Evolutionary conservation across 2,113 vertebrate species (phyloP).

Genomic region (Dendropsophus ebraccatus): DNA sequence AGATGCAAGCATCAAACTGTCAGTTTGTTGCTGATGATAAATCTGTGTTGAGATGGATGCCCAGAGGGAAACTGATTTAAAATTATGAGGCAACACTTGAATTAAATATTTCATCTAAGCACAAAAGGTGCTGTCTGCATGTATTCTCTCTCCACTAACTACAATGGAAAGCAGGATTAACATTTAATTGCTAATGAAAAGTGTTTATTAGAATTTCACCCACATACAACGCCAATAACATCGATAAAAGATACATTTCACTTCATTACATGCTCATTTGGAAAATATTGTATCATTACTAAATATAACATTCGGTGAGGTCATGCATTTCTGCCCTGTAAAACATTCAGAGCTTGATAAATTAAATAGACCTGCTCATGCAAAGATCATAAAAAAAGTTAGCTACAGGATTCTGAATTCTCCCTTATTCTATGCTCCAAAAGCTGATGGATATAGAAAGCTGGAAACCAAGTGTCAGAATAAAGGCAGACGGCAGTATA

Average conservation of each 20-base stretch:
- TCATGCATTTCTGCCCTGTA: neutral
- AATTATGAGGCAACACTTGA: slow-evolving; percentile 71
- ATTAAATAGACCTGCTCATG: neutral
- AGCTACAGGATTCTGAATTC: neutral
- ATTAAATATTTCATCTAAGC: slow-evolving; percentile 64
- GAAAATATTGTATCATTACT: neutral
- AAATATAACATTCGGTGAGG: neutral
- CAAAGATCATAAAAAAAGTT: neutral
- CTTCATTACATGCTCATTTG: neutral
- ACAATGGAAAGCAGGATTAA: slow-evolving; percentile 21
- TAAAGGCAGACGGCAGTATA: too few relatives aligned
- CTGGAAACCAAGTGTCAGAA: too few relatives aligned
- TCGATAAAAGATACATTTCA: neutral
- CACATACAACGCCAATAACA: neutral
- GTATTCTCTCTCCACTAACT: slow-evolving; percentile 17
- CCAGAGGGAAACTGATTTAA: slow-evolving; percentile 65
- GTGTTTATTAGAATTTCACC: neutral
- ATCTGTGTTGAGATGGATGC: slow-evolving; percentile 65
- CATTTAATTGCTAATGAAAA: slow-evolving; percentile 41
- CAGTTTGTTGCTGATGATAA: slow-evolving; percentile 75
- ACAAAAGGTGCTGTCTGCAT: slow-evolving; percentile 43
- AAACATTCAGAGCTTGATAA: neutral
- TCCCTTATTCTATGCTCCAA: neutral
- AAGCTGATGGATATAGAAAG: neutral
- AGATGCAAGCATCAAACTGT: slow-evolving; percentile 72